Percentiles rank a stretch among this genome's conserved stretches.
phyloP scores from a whole-genome alignment of 2,797 vertebrate genomes.

The Falco novaeseelandiae region DNA sequence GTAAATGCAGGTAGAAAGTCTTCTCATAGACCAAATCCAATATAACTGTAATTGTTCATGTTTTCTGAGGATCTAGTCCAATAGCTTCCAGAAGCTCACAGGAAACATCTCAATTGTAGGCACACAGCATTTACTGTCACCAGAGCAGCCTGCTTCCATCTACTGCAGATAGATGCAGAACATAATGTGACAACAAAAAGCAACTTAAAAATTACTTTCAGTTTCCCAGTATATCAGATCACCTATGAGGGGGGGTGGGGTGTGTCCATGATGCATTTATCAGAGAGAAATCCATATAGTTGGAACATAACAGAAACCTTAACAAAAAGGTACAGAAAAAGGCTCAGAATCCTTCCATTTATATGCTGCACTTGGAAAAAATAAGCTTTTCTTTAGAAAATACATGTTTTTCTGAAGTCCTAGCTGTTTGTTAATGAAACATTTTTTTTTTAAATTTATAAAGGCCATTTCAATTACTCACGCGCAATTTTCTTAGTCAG shows the following conservation, averaged over 20 bases:
- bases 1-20: neutral
- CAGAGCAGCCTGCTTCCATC: neutral
- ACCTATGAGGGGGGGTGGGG: neutral
- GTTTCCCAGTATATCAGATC: neutral
- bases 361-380: neutral
- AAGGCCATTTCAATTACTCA: neutral
- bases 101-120: neutral
- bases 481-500: neutral
- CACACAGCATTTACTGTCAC: neutral
- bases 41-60: neutral
- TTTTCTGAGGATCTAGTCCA: neutral
- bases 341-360: neutral
- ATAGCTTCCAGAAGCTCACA: neutral
- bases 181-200: neutral
- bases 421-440: neutral
- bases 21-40: neutral
- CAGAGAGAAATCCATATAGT: neutral
- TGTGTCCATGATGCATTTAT: neutral
- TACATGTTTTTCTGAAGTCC: neutral
- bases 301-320: neutral
- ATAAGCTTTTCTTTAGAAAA: neutral
- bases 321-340: neutral
- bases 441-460: neutral
- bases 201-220: neutral
- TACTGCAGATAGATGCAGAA: neutral